phyloP scores from a whole-genome alignment of 2,888 invertebrate species.

The Drosophila merina region DNA sequence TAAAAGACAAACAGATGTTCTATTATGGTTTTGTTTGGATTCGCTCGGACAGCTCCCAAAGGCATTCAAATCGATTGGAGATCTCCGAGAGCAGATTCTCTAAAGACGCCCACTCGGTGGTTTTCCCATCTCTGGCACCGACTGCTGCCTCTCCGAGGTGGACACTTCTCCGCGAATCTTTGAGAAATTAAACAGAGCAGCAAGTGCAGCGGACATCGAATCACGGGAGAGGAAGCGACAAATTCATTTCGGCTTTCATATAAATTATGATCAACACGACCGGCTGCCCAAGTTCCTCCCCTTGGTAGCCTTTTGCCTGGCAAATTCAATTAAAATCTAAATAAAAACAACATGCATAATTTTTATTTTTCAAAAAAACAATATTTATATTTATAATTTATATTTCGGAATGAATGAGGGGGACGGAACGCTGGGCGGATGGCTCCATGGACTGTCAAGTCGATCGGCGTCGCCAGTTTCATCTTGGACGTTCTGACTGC shows the following conservation, averaged over 20 bases:
- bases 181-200: slow-evolving; percentile 67
- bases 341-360: slow-evolving; percentile 53
- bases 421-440: slow-evolving; percentile 42
- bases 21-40: slow-evolving; percentile 35
- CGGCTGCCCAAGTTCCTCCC: neutral
- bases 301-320: slow-evolving; percentile 8
- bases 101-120: slow-evolving; percentile 8
- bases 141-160: slow-evolving; percentile 13
- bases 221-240: slow-evolving; percentile 19
- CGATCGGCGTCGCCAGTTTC: slow-evolving; percentile 67
- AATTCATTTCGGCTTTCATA: slow-evolving; percentile 71
- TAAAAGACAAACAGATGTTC: slow-evolving; percentile 65
- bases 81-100: neutral
- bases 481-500: slow-evolving; percentile 67
- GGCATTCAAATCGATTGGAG: slow-evolving; percentile 14
- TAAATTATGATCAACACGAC: slow-evolving; percentile 66
- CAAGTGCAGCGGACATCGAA: slow-evolving; percentile 44
- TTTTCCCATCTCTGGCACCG: neutral
- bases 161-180: slow-evolving; percentile 38
- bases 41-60: slow-evolving; percentile 19
- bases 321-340: slow-evolving; percentile 66
- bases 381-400: slow-evolving; percentile 67
- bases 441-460: slow-evolving; percentile 77
- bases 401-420: slow-evolving; percentile 66
- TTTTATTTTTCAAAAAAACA: slow-evolving; percentile 41